Base-by-base conservation (phyloP, 2,888 invertebrate genomes). In the Suillia variegata region DNA sequence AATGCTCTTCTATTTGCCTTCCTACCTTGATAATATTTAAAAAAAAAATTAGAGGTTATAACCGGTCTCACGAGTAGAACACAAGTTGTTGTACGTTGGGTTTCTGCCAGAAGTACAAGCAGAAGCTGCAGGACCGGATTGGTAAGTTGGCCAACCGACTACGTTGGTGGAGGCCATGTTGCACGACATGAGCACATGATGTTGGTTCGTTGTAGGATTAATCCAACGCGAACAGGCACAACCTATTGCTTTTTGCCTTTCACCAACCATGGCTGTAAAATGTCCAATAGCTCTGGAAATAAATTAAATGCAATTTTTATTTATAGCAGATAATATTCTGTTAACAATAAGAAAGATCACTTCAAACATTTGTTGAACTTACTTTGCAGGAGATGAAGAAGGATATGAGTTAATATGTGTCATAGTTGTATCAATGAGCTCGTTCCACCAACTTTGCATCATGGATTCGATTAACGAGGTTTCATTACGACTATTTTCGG, bases 161-260 rank as follows among this genome's bases (percentile, higher is more conserved):
- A 70, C 51, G 26, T 73, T 70, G 1, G 53, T 26, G 2, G 67
- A 72, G 34, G 70, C 70, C 53, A 72, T 73, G 63, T 70, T 71
- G 47, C 69, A 38, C 13, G 38, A 4, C 12, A 38, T 4, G 12
- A 38, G 3, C 6, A 12, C 6, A 13, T n/a, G 4, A 4, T 38
- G 3, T n/a, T n/a, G n/a, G n/a, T n/a, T n/a, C n/a, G 12, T 31
- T 5, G 5, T 12, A 12, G 31, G 5, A 31, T n/a, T n/a, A n/a
- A n/a, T n/a, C 26, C 26, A 26, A 26, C 26, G 6, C 4, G 38
- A 8, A 38, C 4, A 4, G n/a, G 38, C 38, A n/a, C 38, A 38
- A n/a, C 38, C 38, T 13, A 38, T n/a, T 8, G 10, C 10, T 4
- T 8, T 38, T 13, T 38, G 6, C 38, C 4, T 13, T 3, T 38